These are phyloP conservation scores for Cochlearius cochlearius DNA, from an alignment of 2,113 vertebrate species.

Conservation along the genomic window DNA sequence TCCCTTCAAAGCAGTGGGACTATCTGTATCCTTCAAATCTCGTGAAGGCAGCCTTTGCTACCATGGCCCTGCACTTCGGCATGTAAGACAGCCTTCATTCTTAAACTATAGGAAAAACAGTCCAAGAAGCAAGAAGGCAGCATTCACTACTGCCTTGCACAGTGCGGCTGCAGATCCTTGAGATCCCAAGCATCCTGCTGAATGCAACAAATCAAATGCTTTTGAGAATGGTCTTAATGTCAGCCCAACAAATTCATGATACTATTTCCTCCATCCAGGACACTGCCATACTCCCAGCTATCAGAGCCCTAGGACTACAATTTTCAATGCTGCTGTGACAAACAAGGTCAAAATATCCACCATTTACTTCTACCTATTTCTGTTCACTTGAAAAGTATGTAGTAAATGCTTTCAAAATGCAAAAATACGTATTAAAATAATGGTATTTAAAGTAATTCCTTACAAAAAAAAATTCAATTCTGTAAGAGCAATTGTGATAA, in stretches of 20 bases:
- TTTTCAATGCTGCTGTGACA: not conserved
- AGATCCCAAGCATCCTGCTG: not conserved
- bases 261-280: not conserved
- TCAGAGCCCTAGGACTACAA: not conserved
- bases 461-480: not conserved
- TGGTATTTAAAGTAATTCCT: not conserved
- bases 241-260: not conserved
- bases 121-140: not conserved
- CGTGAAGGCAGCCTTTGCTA: not conserved
- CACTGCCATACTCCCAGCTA: not conserved
- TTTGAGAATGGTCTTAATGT: not conserved
- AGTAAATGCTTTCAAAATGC: not conserved
- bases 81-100: not conserved
- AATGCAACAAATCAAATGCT: not conserved
- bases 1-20: not conserved
- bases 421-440: not conserved
- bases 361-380: not conserved
- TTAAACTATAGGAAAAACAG: not conserved
- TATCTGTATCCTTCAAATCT: not conserved
- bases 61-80: not conserved
- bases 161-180: not conserved
- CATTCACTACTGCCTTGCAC: not conserved
- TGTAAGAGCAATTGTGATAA: not conserved
- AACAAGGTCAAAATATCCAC: not conserved
- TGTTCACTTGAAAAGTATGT: not conserved